Evolutionary conservation across 2,113 vertebrate genomes (phyloP).

Genomic region (Podarcis muralis): DNA sequence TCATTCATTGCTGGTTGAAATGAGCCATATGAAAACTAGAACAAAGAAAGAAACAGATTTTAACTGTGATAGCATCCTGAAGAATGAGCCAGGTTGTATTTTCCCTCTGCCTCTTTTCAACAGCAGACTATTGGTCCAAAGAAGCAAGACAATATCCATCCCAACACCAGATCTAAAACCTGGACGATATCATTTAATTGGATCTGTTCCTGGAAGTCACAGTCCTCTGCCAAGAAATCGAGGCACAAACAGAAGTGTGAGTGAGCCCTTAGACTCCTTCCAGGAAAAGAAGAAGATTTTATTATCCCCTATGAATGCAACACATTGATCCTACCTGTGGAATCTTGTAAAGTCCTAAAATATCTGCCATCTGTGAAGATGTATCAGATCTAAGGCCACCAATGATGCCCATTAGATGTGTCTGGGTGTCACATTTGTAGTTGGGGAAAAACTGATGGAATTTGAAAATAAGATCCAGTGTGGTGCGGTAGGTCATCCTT

Average conservation of each 20-base stretch:
- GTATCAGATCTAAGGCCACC: background rate
- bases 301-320: background rate
- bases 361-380: background rate
- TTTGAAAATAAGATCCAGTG: background rate
- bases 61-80: background rate
- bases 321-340: background rate
- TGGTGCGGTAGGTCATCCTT: background rate
- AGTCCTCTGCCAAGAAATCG: background rate
- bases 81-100: no score
- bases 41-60: background rate
- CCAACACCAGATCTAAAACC: background rate
- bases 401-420: background rate
- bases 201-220: no score
- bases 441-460: background rate
- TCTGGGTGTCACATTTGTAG: background rate
- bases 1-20: background rate
- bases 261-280: no score
- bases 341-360: background rate
- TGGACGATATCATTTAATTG: background rate
- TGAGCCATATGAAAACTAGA: background rate
- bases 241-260: no score
- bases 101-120: no score
- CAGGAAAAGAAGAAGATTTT: background rate
- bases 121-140: no score
- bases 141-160: background rate